phyloP scores from a whole-genome alignment of 1,140 invertebrate species.

The Drosophila suzukii region DNA sequence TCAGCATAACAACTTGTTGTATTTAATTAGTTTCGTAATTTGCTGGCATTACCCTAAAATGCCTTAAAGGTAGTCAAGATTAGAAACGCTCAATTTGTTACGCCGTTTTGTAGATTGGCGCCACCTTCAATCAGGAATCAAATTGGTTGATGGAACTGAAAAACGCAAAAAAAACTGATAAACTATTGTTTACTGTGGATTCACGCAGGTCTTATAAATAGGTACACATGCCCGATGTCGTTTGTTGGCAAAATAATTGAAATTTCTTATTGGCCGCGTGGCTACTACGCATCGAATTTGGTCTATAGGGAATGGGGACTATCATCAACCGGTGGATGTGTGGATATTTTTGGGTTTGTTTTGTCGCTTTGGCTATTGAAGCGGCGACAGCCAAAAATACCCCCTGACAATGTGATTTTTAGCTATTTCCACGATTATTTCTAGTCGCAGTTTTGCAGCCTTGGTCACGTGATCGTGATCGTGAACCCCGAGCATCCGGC shows the following conservation, averaged over 20 bases:
- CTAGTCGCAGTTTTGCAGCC: conserved; percentile 34
- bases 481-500: conserved; percentile 9
- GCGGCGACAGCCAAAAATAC: conserved; percentile 66
- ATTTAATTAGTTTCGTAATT: background rate
- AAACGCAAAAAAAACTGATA: conserved; percentile 4
- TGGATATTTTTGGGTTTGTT: conserved; percentile 64
- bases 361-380: conserved; percentile 32
- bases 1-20: background rate
- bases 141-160: too few species aligned
- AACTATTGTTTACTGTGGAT: conserved; percentile 39
- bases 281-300: conserved; percentile 57
- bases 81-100: background rate
- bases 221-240: conserved; percentile 16
- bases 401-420: conserved; percentile 44
- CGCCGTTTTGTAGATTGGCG: background rate
- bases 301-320: conserved; percentile 14
- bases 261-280: conserved; percentile 50
- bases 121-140: background rate
- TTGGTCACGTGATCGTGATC: conserved; percentile 52
- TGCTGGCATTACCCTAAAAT: background rate
- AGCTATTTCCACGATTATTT: conserved; percentile 30
- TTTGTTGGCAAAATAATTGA: conserved; percentile 59
- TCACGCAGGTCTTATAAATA: conserved; percentile 40
- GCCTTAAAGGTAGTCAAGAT: background rate
- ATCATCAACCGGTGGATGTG: conserved; percentile 42